A percentile compares a stretch with the other conserved stretches of the same genome.
phyloP scores from a whole-genome alignment of 1,140 invertebrate genomes.

The Conopomorpha cramerella region DNA sequence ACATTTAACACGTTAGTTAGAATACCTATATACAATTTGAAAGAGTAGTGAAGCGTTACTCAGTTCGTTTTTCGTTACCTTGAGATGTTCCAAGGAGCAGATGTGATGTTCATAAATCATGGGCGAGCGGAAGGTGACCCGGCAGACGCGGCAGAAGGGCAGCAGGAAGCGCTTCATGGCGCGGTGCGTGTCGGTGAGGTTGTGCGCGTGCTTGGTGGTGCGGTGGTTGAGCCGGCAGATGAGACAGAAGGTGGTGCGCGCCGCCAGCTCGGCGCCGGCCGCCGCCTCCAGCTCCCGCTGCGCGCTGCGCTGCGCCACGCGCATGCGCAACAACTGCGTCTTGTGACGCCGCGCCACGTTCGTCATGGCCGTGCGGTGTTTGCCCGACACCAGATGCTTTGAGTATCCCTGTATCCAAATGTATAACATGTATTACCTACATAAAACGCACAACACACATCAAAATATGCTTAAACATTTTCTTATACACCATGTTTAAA shows the following conservation, averaged over 20 bases:
- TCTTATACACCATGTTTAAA: no score
- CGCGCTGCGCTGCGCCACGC: slow-evolving; percentile 72
- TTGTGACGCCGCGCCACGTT: slow-evolving; percentile 72
- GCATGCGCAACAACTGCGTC: slow-evolving; percentile 71
- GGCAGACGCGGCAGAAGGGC: slow-evolving; percentile 75
- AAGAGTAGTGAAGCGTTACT: no score
- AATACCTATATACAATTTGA: no score
- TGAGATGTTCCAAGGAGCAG: slow-evolving; percentile 77
- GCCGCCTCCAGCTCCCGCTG: slow-evolving; percentile 73
- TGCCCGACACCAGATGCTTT: slow-evolving; percentile 69
- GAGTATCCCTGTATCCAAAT: slow-evolving; percentile 72
- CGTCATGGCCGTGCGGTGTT: slow-evolving; percentile 73
- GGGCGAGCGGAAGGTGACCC: slow-evolving; percentile 74
- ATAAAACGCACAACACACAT: no score
- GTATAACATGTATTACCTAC: no score
- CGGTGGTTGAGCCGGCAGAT: slow-evolving; percentile 82
- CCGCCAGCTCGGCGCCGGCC: slow-evolving; percentile 66
- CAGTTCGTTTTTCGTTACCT: no score
- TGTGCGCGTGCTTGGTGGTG: slow-evolving; percentile 74
- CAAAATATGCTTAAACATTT: no score
- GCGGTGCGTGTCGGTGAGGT: slow-evolving; percentile 74
- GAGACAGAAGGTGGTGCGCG: slow-evolving; percentile 72
- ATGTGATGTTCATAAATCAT: slow-evolving; percentile 83
- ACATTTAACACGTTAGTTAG: no score
- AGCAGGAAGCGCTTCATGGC: slow-evolving; percentile 82